A percentile compares a stretch with the other conserved stretches of the same genome.
Evolutionary conservation across 2,888 invertebrate genomes (phyloP).

Genomic region (Mimumesa dahlbomi): DNA sequence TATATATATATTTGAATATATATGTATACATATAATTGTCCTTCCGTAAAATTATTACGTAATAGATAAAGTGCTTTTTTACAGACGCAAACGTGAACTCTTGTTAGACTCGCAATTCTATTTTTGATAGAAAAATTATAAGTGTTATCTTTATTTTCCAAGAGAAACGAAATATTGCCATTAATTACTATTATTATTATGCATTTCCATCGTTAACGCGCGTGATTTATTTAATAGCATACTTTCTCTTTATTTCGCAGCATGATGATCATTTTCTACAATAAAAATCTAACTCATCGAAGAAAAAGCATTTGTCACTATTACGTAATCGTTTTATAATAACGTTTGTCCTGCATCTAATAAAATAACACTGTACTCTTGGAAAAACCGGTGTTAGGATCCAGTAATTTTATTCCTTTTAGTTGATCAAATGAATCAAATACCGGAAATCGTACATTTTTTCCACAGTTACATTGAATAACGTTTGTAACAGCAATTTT

Average conservation of each 20-base stretch:
- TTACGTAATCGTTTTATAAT: slow-evolving; percentile 51
- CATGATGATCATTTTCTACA: too few relatives aligned
- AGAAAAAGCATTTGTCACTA: slow-evolving; percentile 27
- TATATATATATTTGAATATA: slow-evolving; percentile 31
- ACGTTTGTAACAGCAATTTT: slow-evolving; percentile 29
- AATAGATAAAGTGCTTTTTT: slow-evolving; percentile 41
- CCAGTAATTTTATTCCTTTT: slow-evolving; percentile 24
- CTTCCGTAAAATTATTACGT: slow-evolving; percentile 46
- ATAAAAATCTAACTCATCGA: not conserved
- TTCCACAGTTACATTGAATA: slow-evolving; percentile 15
- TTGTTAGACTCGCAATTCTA: not conserved
- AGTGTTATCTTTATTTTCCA: not conserved
- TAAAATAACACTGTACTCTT: slow-evolving; percentile 37
- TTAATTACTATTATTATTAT: too few relatives aligned
- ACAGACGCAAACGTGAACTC: too few relatives aligned
- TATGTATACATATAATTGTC: slow-evolving; percentile 31
- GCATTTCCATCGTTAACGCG: too few relatives aligned
- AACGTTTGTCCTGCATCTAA: slow-evolving; percentile 38
- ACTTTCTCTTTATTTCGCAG: too few relatives aligned
- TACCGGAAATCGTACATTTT: slow-evolving; percentile 7
- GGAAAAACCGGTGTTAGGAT: slow-evolving; percentile 36
- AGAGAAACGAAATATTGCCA: not conserved
- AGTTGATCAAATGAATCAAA: slow-evolving; percentile 43
- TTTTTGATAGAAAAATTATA: not conserved
- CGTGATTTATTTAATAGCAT: too few relatives aligned